Base-by-base conservation (phyloP, 2,797 vertebrate genomes). In the Gymnoscopelus braueri region DNA sequence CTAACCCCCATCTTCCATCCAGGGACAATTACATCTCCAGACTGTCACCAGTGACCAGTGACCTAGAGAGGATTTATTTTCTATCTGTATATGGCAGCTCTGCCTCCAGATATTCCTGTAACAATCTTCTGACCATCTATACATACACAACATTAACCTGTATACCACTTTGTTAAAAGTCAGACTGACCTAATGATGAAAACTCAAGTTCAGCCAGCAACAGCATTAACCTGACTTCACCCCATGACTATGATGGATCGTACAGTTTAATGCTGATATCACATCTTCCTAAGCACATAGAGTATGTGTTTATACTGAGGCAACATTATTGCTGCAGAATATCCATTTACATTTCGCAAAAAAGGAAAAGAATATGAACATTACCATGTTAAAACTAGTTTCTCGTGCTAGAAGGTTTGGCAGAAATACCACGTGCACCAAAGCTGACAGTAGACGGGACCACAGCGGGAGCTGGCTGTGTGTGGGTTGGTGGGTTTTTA, bases 381-480 rank as follows among this genome's bases (percentile, higher is more conserved):
- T 44, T 9, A 44, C 8, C 7, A 44, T 44, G 39, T 44, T 9
- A 44, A 9, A 8, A 44, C 39, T 44, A 10, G 0, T 0, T 53
- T 51, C 26, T 56, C 53, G 48, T 29, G 52, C 57, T 50, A 60
- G 32, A 35, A 58, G 47, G 7, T 66, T 69, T 67, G 69, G 63
- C 55, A 79, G 44, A 53, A 67, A 44, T 12, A 3, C 10, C 9
- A 19, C 24, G 59, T 1, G 52, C 57, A 4, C 52, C 72, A 69
- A 62, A 53, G 60, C 32, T 47, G 68, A 39, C 61, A 61, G 69
- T 59, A 63, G 65, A 69, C 26, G 11, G 54, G 72, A 63, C 63
- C 59, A 15, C 50, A 3, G 72, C 74, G 72, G 84, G 79, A 82
- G 77, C 73, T 84, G 80, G 71, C 49, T 55, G 65, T 70, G 74